Evolutionary conservation across 2,113 vertebrate species (phyloP).

Genomic region (Corvus hawaiiensis): DNA sequence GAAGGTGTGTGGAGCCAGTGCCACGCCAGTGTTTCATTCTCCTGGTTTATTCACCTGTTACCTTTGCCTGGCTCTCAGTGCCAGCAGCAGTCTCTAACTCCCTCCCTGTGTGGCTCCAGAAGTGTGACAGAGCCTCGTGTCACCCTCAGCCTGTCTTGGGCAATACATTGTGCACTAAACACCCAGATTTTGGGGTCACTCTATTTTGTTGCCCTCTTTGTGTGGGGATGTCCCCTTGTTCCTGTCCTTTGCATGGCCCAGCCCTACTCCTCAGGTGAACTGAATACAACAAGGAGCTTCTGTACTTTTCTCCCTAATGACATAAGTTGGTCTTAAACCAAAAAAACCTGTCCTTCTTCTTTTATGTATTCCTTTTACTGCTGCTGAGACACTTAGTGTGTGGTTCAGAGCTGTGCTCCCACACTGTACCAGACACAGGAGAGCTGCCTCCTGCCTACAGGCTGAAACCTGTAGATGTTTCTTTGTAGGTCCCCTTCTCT

Average conservation of each 20-base stretch:
- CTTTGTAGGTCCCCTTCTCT: not conserved
- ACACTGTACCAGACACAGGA: not conserved
- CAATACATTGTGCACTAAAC: not conserved
- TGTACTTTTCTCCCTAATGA: not conserved
- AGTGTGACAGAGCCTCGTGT: not conserved
- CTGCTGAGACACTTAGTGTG: not conserved
- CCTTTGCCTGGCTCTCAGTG: not conserved
- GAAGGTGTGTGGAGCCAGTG: no score
- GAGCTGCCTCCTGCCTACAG: not conserved
- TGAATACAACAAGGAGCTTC: not conserved
- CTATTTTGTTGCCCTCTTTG: not conserved
- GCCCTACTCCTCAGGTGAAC: not conserved
- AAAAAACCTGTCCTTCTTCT: not conserved
- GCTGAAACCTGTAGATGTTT: not conserved
- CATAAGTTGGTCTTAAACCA: not conserved
- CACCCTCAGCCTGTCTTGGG: not conserved
- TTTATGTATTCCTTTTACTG: not conserved
- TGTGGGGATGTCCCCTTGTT: not conserved
- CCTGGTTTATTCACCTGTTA: not conserved
- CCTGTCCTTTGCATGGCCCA: accelerated
- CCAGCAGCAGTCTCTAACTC: no score
- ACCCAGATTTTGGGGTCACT: not conserved
- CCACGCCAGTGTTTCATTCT: not conserved
- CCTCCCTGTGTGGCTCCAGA: not conserved
- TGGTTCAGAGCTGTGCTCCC: not conserved